Percentiles rank a stretch among this genome's conserved stretches.
Conservation (phyloP, 2,113 vertebrate species). For the Aldabrachelys gigantea region DNA sequence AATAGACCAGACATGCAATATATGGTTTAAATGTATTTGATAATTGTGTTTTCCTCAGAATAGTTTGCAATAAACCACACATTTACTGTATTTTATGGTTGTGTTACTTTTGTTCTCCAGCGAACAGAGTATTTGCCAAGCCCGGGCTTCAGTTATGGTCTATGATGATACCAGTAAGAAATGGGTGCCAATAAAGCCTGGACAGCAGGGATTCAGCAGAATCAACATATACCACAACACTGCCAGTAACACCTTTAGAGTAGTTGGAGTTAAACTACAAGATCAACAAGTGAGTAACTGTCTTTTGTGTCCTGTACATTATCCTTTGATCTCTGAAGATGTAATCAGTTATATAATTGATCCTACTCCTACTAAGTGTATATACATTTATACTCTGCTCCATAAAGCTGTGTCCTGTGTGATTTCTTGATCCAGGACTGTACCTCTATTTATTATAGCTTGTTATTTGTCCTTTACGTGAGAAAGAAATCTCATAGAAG, state of each 20-base stretch:
- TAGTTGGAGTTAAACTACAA: conserved; percentile 99
- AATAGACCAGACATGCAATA: not conserved
- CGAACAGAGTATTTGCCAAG: conserved; percentile 99
- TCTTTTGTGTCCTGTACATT: conserved; percentile 39
- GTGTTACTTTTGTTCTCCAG: conserved; percentile 74
- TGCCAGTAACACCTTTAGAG: conserved; percentile 95
- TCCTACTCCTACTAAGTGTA: conserved; percentile 33
- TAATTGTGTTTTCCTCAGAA: not conserved
- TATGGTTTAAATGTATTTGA: not conserved
- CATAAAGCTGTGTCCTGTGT: not conserved
- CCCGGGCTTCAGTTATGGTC: conserved; percentile 98
- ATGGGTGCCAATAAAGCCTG: conserved; percentile 98
- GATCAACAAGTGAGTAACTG: conserved; percentile 93
- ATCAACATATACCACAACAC: conserved; percentile 99
- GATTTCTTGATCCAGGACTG: not conserved
- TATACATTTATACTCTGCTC: not conserved
- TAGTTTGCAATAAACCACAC: not conserved
- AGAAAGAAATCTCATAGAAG: not conserved
- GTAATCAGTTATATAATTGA: not conserved
- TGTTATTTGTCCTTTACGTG: not conserved
- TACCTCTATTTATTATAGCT: not conserved
- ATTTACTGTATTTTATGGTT: not conserved
- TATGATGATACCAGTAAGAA: conserved; percentile 99
- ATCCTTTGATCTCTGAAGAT: conserved; percentile 51
- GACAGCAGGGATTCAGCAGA: conserved; percentile 98